Conservation (phyloP, 2,797 vertebrate genomes). For the Oreochromis grahami region DNA sequence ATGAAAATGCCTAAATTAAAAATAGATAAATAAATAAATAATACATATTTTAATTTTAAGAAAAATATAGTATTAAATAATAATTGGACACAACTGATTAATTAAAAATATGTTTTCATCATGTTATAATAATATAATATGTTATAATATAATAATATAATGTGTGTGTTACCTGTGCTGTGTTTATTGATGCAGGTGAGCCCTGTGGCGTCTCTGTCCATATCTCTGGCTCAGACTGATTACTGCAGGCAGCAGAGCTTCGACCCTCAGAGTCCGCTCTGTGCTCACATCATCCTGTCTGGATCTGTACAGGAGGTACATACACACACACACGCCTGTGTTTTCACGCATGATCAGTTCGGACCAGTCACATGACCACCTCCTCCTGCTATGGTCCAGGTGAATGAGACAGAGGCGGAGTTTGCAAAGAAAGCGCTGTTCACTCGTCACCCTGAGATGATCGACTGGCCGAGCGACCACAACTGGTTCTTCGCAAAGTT, state of each 20-base stretch:
- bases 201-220: constrained; percentile 83
- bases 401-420: constrained; percentile 78
- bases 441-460: constrained; percentile 90
- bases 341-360: not conserved
- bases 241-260: constrained; percentile 84
- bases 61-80: constrained; percentile 28
- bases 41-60: not conserved
- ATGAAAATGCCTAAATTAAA: not conserved
- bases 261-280: constrained; percentile 93
- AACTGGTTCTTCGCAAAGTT: constrained; percentile 94
- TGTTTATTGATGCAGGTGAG: constrained; percentile 73
- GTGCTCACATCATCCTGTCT: constrained; percentile 87
- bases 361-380: not conserved
- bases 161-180: not conserved
- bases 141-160: no score
- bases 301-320: constrained; percentile 84
- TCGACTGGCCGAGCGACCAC: constrained; percentile 86
- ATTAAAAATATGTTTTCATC: not conserved
- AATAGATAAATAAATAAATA: not conserved
- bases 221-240: constrained; percentile 90
- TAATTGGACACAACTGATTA: not conserved
- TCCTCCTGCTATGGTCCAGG: constrained; percentile 54
- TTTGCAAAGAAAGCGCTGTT: constrained; percentile 85
- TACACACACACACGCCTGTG: not conserved
- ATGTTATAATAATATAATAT: no score